Percentiles rank a stretch among this genome's conserved stretches.
Evolutionary conservation across 2,113 vertebrate genomes (phyloP).

Genomic region (Antigone vipio): DNA sequence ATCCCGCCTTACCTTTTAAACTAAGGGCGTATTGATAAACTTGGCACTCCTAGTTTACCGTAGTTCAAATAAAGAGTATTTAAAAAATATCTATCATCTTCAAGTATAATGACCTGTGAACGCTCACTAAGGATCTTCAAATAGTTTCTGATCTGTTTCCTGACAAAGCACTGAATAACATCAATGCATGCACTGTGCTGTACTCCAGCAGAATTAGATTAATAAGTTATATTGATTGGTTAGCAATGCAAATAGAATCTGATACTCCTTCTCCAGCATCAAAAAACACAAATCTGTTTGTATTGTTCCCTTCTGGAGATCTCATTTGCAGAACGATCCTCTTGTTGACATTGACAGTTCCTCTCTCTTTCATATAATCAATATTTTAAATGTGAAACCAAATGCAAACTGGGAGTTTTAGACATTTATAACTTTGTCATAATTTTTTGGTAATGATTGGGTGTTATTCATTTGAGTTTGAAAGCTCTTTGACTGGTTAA

Average conservation of each 20-base stretch:
- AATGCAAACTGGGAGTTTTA: conserved; percentile 31
- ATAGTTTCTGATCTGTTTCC: conserved; percentile 53
- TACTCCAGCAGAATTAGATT: conserved; percentile 62
- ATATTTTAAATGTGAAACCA: conserved; percentile 69
- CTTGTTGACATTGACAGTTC: conserved; percentile 59
- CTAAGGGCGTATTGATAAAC: neutral
- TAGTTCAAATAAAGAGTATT: conserved; percentile 16
- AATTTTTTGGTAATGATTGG: conserved; percentile 24
- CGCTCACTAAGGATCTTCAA: conserved; percentile 53
- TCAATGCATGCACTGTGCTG: conserved; percentile 27
- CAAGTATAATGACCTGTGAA: conserved; percentile 47
- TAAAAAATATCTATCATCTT: conserved; percentile 45
- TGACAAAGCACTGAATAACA: conserved; percentile 42
- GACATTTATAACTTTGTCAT: conserved; percentile 49
- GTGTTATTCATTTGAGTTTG: conserved; percentile 22
- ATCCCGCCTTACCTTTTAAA: neutral
- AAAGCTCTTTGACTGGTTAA: conserved; percentile 12
- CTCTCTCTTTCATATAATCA: conserved; percentile 57
- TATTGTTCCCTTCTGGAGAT: conserved; percentile 56
- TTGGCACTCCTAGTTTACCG: neutral
- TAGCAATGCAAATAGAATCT: conserved; percentile 61
- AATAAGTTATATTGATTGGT: conserved; percentile 63
- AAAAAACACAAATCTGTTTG: conserved; percentile 70
- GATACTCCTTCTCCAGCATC: conserved; percentile 26
- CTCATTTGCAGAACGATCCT: conserved; percentile 58